A percentile compares a stretch with the other conserved stretches of the same genome.
Conservation (phyloP, 2,888 invertebrate genomes). For the Andricus quercusramuli region DNA sequence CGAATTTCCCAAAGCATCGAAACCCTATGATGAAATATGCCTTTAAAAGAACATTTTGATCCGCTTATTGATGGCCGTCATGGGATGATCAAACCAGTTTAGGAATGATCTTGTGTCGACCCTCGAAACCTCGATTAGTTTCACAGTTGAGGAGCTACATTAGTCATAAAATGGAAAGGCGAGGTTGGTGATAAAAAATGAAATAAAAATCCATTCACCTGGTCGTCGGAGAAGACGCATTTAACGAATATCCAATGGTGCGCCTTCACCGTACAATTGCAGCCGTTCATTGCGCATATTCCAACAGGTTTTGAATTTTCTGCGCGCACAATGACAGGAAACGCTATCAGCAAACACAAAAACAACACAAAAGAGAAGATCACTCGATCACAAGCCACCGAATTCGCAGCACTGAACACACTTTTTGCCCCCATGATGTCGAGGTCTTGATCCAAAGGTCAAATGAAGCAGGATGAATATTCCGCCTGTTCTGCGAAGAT, state of each 20-base stretch:
- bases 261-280: slow-evolving; percentile 82
- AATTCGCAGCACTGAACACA: slow-evolving; percentile 60
- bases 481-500: not conserved
- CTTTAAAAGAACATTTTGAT: not conserved
- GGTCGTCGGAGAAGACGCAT: slow-evolving; percentile 82
- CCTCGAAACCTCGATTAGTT: not conserved
- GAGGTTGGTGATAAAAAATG: slow-evolving; percentile 4
- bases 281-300: slow-evolving; percentile 82
- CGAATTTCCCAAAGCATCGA: not conserved
- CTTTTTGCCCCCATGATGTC: slow-evolving; percentile 50
- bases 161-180: slow-evolving; percentile 9
- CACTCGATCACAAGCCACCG: slow-evolving; percentile 65
- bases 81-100: slow-evolving; percentile 22
- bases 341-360: slow-evolving; percentile 63
- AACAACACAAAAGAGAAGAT: slow-evolving; percentile 61
- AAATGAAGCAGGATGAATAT: slow-evolving; percentile 41
- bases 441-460: slow-evolving; percentile 42
- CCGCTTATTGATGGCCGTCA: not conserved
- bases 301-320: slow-evolving; percentile 67
- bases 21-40: not conserved
- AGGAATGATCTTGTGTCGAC: not conserved
- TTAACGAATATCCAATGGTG: slow-evolving; percentile 84
- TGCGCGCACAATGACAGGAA: slow-evolving; percentile 57
- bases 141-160: not conserved
- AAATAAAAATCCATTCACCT: slow-evolving; percentile 79